Conservation (phyloP, 2,113 vertebrate genomes). For the Dendrocopos noguchii region DNA sequence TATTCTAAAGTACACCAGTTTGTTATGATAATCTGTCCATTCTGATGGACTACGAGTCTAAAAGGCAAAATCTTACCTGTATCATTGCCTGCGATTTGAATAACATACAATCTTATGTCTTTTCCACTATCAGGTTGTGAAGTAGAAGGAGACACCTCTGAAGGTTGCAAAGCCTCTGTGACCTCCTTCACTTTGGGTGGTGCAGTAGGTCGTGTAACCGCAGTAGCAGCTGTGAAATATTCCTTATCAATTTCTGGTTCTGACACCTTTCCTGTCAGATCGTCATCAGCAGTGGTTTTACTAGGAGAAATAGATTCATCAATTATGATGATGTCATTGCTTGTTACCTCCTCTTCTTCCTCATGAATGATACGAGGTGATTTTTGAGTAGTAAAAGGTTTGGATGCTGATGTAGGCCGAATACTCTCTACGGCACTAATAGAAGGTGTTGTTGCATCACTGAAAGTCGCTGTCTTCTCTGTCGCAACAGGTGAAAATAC, state of each 20-base stretch:
- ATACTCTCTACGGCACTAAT: background rate
- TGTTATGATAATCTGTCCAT: slow-evolving; percentile 54
- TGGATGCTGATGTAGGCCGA: slow-evolving; percentile 31
- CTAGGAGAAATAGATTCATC: slow-evolving; percentile 73
- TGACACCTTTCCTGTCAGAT: slow-evolving; percentile 51
- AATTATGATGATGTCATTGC: slow-evolving; percentile 72
- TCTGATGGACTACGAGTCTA: slow-evolving; percentile 57
- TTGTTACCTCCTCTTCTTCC: slow-evolving; percentile 72
- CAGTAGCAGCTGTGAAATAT: slow-evolving; percentile 76
- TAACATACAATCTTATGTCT: slow-evolving; percentile 81
- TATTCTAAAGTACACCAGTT: slow-evolving; percentile 46
- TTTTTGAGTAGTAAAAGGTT: slow-evolving; percentile 20
- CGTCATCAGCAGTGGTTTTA: slow-evolving; percentile 55
- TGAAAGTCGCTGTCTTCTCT: background rate
- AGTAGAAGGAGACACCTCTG: slow-evolving; percentile 67
- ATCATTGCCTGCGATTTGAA: slow-evolving; percentile 81
- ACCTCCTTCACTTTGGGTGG: slow-evolving; percentile 54
- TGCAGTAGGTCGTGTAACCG: slow-evolving; percentile 61
- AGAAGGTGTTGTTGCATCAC: background rate
- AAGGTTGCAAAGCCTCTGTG: slow-evolving; percentile 63
- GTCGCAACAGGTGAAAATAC: slow-evolving; percentile 30
- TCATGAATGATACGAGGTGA: slow-evolving; percentile 59
- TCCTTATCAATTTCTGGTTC: slow-evolving; percentile 77
- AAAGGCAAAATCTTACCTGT: slow-evolving; percentile 87
- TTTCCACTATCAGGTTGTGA: slow-evolving; percentile 62